These are phyloP conservation scores for Nematostella vectensis DNA, from an alignment of 92 coral and sea anemone species.

Conservation along the genomic window DNA sequence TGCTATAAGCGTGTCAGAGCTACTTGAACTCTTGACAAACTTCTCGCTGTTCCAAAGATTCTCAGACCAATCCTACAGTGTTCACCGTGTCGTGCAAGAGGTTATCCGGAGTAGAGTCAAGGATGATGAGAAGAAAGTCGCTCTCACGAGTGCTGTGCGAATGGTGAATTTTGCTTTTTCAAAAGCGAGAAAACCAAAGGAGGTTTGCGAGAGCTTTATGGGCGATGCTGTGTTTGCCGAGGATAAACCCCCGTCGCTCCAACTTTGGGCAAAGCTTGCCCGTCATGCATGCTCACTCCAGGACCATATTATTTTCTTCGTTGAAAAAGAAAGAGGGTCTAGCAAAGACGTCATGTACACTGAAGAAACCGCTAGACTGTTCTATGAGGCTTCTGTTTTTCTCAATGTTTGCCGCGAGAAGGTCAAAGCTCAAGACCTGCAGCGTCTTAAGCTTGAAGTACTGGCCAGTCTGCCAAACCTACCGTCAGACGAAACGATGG, in stretches of 20 bases:
- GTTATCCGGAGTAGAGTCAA: slow-evolving; percentile 50
- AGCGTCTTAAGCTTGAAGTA: slow-evolving; percentile 28
- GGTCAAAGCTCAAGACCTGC: slow-evolving; percentile 50
- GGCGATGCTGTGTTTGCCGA: slow-evolving; percentile 46
- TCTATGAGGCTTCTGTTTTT: slow-evolving; percentile 55
- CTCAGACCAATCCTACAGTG: slow-evolving; percentile 44
- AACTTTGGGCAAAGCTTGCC: slow-evolving; percentile 58
- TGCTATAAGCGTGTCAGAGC: slow-evolving; percentile 35
- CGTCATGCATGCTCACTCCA: slow-evolving; percentile 46
- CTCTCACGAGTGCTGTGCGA: slow-evolving; percentile 46
- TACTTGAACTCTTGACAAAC: slow-evolving; percentile 53
- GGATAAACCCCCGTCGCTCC: slow-evolving; percentile 53
- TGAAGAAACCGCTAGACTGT: slow-evolving; percentile 34
- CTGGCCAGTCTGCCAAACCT: slow-evolving; percentile 17
- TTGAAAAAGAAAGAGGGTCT: slow-evolving; percentile 2
- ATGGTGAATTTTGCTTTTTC: slow-evolving; percentile 49
- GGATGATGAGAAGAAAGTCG: slow-evolving; percentile 1
- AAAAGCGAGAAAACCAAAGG: slow-evolving; percentile 37
- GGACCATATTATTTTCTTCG: slow-evolving; percentile 24
- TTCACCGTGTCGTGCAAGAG: slow-evolving; percentile 86
- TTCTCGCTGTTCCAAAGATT: slow-evolving; percentile 72
- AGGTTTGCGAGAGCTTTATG: slow-evolving; percentile 42
- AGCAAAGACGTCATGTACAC: slow-evolving; percentile 24
- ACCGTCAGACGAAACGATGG: slow-evolving; percentile 4
- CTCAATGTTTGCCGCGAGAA: slow-evolving; percentile 51